These are phyloP conservation scores for Lagocephalus sceleratus DNA, from an alignment of 2,797 vertebrate genomes.

Conservation along the genomic window DNA sequence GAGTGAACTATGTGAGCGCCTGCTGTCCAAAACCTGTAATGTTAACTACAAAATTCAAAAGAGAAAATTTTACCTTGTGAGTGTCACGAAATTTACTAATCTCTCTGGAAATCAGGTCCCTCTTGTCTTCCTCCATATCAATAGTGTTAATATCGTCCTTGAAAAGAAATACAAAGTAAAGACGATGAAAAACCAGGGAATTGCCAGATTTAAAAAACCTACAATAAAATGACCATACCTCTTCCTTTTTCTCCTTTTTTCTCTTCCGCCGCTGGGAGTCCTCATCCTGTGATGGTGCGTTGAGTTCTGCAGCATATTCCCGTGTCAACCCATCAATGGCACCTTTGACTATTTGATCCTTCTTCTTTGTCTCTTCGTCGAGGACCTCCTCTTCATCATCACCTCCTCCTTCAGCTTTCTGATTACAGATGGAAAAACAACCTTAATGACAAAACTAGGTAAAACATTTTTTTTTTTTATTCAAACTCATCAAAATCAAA, in stretches of 20 bases:
- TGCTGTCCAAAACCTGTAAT: conserved; percentile 77
- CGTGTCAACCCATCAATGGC: conserved; percentile 94
- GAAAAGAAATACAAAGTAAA: conserved; percentile 13
- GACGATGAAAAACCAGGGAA: neutral
- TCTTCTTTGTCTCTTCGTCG: conserved; percentile 94
- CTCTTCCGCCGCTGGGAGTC: conserved; percentile 94
- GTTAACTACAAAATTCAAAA: conserved; percentile 57
- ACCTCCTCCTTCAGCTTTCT: conserved; percentile 72
- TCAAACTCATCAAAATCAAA: neutral
- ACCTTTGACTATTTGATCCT: conserved; percentile 93
- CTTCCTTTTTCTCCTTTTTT: conserved; percentile 98
- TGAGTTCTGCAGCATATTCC: conserved; percentile 96
- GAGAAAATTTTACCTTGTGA: conserved; percentile 97
- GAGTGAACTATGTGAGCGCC: conserved; percentile 70
- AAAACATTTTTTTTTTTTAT: no score
- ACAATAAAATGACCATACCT: conserved; percentile 71
- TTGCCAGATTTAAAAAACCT: neutral
- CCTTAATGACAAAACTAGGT: neutral
- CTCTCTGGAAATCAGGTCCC: conserved; percentile 99
- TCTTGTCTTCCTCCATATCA: conserved; percentile 99
- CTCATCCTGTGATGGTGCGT: conserved; percentile 91
- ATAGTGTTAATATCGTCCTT: conserved; percentile 99
- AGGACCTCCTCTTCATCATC: conserved; percentile 86
- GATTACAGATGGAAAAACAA: conserved; percentile 64
- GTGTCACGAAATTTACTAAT: conserved; percentile 99